Percentiles rank a stretch among this genome's conserved stretches.
These are phyloP conservation scores for Eutrigla gurnardus DNA, from an alignment of 2,797 vertebrate species.

Conservation along the genomic window DNA sequence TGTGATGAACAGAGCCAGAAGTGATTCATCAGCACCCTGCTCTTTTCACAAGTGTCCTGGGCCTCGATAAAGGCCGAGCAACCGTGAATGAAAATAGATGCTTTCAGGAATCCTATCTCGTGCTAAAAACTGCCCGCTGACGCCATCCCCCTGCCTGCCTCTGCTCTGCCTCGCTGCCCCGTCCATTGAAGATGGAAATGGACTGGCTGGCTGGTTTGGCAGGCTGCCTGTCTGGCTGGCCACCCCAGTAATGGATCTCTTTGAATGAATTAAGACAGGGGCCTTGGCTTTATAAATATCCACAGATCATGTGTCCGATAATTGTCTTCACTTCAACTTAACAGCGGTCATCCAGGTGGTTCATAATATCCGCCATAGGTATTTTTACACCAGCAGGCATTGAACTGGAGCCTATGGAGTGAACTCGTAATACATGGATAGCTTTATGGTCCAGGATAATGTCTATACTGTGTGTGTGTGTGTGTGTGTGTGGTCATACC, in stretches of 20 bases:
- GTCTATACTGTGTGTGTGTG: neutral
- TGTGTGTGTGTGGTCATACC: too few species aligned
- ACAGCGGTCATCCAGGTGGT: slow-evolving; percentile 64
- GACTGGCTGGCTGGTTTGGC: slow-evolving; percentile 61
- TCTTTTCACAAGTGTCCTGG: slow-evolving; percentile 77
- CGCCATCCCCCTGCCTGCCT: slow-evolving; percentile 53
- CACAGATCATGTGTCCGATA: slow-evolving; percentile 81
- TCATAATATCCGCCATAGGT: slow-evolving; percentile 65
- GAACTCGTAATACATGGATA: slow-evolving; percentile 20
- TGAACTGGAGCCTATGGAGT: slow-evolving; percentile 26
- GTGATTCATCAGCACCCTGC: slow-evolving; percentile 71
- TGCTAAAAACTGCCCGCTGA: slow-evolving; percentile 79
- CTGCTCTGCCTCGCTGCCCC: slow-evolving; percentile 39
- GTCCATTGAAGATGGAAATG: slow-evolving; percentile 61
- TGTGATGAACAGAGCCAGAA: slow-evolving; percentile 61
- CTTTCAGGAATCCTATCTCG: slow-evolving; percentile 84
- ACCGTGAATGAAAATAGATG: slow-evolving; percentile 88
- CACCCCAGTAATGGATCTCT: slow-evolving; percentile 82
- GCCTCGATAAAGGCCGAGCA: slow-evolving; percentile 81
- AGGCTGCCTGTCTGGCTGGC: slow-evolving; percentile 63
- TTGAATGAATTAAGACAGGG: slow-evolving; percentile 79
- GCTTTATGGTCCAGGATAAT: neutral
- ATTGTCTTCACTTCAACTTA: slow-evolving; percentile 77
- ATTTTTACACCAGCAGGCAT: slow-evolving; percentile 69
- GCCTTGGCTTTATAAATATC: slow-evolving; percentile 85